Conservation (phyloP, 2,113 vertebrate species). For the Baryphthengus martii region DNA sequence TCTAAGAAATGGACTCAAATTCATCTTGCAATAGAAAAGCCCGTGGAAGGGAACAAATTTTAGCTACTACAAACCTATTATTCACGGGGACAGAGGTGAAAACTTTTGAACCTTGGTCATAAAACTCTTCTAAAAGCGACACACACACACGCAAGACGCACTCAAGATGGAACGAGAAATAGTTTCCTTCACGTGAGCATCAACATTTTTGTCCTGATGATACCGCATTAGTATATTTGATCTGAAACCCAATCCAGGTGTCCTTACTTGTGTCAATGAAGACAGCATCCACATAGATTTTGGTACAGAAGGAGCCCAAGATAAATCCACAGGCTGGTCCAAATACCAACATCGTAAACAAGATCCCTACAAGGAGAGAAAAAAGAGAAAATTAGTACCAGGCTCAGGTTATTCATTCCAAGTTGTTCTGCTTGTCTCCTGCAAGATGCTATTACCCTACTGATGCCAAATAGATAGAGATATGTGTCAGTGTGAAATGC, state of each 20-base stretch:
- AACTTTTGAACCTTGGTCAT: neutral
- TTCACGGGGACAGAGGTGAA: neutral
- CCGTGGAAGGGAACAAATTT: neutral
- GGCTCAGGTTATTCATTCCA: neutral
- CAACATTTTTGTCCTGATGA: neutral
- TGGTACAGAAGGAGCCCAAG: conserved; percentile 97
- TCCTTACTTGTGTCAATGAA: conserved; percentile 94
- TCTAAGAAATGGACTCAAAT: neutral
- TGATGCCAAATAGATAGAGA: neutral
- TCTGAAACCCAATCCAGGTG: neutral
- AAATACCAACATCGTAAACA: conserved; percentile 97
- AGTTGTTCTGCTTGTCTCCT: neutral
- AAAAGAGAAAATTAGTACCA: conserved; percentile 6
- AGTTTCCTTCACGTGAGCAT: neutral
- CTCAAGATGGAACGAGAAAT: neutral
- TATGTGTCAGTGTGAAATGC: neutral
- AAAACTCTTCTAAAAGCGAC: neutral
- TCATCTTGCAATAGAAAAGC: neutral
- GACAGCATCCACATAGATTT: conserved; percentile 95
- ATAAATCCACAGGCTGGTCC: conserved; percentile 98
- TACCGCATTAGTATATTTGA: rapidly evolving
- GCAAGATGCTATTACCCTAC: neutral
- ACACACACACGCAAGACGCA: neutral
- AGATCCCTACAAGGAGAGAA: conserved; percentile 85
- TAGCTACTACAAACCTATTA: neutral